Evolutionary conservation across 2,797 vertebrate genomes (phyloP).

Genomic region (Cyprinodon diabolis): DNA sequence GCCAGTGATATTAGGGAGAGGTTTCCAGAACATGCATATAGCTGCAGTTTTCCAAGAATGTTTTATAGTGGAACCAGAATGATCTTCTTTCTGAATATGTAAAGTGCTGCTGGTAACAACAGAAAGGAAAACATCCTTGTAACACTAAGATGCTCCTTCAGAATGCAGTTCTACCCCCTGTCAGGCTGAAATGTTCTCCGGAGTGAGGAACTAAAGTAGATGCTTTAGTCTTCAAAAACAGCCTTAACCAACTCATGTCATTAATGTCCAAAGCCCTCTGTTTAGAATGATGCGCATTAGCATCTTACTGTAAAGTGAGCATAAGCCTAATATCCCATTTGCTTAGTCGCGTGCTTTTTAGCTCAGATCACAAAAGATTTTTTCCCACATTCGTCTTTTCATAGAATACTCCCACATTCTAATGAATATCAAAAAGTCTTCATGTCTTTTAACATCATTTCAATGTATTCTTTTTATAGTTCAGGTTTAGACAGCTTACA

Average conservation of each 20-base stretch:
- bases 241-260: background rate
- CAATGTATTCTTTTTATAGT: conserved; percentile 4
- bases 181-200: no score
- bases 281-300: background rate
- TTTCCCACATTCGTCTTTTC: background rate
- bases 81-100: background rate
- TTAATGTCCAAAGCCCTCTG: background rate
- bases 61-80: background rate
- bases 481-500: background rate
- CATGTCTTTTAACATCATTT: conserved; percentile 1
- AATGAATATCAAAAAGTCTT: conserved; percentile 7
- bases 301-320: background rate
- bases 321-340: background rate
- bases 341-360: background rate
- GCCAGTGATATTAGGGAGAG: background rate
- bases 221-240: background rate
- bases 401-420: background rate
- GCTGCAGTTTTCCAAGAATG: no score
- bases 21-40: background rate
- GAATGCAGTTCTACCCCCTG: background rate
- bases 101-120: no score
- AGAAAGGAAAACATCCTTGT: background rate
- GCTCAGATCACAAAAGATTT: background rate
- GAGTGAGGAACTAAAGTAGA: no score
- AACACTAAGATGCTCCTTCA: background rate